Evolutionary conservation across 2,888 invertebrate genomes (phyloP).

Genomic region (Papilio demoleus): DNA sequence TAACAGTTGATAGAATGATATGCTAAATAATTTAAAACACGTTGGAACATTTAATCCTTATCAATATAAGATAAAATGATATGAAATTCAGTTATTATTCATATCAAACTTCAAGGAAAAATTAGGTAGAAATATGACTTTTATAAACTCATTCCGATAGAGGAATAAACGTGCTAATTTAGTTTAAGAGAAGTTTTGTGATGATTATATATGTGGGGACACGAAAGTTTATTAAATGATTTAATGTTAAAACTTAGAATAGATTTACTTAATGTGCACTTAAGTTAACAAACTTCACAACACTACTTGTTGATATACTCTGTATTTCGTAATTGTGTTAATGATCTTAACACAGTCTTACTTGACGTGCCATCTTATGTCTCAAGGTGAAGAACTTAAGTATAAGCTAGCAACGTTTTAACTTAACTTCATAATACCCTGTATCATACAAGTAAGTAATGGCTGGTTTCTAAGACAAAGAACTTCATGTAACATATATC

Average conservation of each 20-base stretch:
- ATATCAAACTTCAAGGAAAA: background rate
- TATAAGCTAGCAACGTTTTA: conserved; percentile 6
- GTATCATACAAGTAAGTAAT: no score
- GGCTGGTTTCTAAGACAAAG: no score
- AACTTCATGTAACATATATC: no score
- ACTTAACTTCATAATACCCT: background rate
- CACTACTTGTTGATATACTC: background rate
- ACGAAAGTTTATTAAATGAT: no score
- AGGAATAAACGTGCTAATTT: background rate
- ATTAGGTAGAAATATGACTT: background rate
- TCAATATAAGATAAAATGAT: background rate
- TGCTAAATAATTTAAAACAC: conserved; percentile 5
- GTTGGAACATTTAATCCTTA: background rate
- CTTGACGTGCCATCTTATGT: conserved; percentile 19
- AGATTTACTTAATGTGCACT: background rate
- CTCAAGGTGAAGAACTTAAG: conserved; percentile 19
- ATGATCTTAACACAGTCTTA: conserved; percentile 16
- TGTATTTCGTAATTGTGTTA: conserved; percentile 17
- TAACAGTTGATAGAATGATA: conserved; percentile 3
- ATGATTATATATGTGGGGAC: no score
- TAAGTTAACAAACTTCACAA: conserved; percentile 8
- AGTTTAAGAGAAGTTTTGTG: background rate
- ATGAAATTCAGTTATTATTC: background rate
- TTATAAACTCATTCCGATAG: background rate
- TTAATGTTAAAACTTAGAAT: background rate